Percentiles rank a stretch among this genome's conserved stretches.
These are phyloP conservation scores for Polyommatus icarus DNA, from an alignment of 2,888 invertebrate species.

Conservation along the genomic window DNA sequence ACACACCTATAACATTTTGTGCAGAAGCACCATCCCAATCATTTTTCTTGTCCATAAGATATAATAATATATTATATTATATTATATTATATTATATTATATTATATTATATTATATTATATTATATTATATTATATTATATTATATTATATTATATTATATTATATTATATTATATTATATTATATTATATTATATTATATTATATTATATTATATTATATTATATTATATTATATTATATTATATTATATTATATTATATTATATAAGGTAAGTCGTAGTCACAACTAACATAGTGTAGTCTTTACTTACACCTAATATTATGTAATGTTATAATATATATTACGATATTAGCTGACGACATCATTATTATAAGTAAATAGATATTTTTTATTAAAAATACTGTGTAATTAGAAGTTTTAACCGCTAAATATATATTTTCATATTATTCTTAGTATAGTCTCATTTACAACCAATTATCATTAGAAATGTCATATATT, in stretches of 20 bases:
- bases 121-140: too few species aligned
- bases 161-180: too few species aligned
- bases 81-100: too few species aligned
- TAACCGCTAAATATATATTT: background rate
- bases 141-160: too few species aligned
- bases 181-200: too few species aligned
- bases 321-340: background rate
- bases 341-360: background rate
- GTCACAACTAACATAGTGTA: background rate
- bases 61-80: too few species aligned
- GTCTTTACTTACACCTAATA: background rate
- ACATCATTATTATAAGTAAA: background rate
- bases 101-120: too few species aligned
- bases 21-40: background rate
- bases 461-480: slow-evolving; percentile 38
- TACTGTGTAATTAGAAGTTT: slow-evolving; percentile 5
- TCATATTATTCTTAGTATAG: slow-evolving; percentile 31
- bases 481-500: background rate
- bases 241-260: too few species aligned
- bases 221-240: too few species aligned
- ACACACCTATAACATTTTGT: background rate
- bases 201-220: too few species aligned
- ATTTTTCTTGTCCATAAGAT: background rate
- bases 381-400: background rate
- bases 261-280: background rate